Evolutionary conservation across 2,113 vertebrate species (phyloP).

Genomic region (Prunella fulvescens): DNA sequence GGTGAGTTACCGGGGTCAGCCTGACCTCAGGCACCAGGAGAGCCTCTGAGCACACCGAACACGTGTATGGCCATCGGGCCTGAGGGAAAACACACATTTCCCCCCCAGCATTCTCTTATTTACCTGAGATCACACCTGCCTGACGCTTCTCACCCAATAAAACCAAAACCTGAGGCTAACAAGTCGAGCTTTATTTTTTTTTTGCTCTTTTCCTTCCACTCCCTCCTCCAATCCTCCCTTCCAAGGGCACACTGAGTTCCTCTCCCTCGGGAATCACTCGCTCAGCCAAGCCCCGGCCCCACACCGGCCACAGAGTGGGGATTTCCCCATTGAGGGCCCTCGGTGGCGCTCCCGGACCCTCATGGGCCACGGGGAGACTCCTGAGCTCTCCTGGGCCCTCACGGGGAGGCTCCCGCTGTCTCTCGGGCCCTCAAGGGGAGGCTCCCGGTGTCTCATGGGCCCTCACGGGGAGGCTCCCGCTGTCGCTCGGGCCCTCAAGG

Average conservation of each 20-base stretch:
- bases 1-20: rapidly evolving
- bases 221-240: background rate
- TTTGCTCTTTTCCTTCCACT: background rate
- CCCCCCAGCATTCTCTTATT: rapidly evolving
- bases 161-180: background rate
- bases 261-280: rapidly evolving
- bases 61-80: rapidly evolving
- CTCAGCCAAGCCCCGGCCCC: background rate
- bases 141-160: background rate
- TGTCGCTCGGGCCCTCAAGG: background rate
- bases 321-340: rapidly evolving
- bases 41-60: background rate
- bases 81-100: rapidly evolving
- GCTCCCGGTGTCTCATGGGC: background rate
- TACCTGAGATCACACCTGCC: background rate
- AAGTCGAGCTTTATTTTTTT: too few species aligned
- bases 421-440: background rate
- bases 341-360: too few species aligned
- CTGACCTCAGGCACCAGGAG: background rate
- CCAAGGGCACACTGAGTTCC: background rate
- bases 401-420: background rate
- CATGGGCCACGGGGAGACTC: background rate
- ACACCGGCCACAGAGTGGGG: background rate
- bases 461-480: background rate
- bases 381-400: background rate